These are phyloP conservation scores for Spongilla lacustris DNA, from an alignment of 37 sponge, comb jelly and placozoan genomes.

Conservation along the genomic window DNA sequence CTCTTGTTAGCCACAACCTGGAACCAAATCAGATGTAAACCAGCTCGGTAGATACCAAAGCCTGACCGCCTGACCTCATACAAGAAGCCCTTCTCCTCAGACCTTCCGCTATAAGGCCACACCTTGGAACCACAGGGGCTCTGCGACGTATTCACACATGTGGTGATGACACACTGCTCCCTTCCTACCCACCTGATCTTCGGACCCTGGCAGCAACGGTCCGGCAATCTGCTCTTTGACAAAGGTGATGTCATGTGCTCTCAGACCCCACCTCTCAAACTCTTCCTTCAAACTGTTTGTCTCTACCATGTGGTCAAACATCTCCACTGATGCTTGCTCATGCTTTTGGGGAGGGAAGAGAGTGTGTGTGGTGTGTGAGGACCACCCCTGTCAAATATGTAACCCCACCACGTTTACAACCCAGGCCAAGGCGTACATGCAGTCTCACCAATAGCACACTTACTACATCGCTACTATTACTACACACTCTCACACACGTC, in stretches of 20 bases:
- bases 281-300: slow-evolving; percentile 52
- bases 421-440: too few relatives aligned
- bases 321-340: slow-evolving; percentile 84
- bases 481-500: background rate
- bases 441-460: too few relatives aligned
- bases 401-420: too few relatives aligned
- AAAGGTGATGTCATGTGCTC: slow-evolving; percentile 76
- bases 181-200: slow-evolving; percentile 5
- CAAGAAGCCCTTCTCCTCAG: slow-evolving; percentile 85
- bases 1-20: slow-evolving; percentile 95
- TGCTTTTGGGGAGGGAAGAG: slow-evolving; percentile 61
- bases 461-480: background rate
- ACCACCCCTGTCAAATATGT: too few relatives aligned
- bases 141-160: background rate
- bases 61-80: slow-evolving; percentile 76
- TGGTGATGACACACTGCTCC: too few relatives aligned
- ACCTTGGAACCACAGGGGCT: background rate
- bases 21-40: slow-evolving; percentile 6
- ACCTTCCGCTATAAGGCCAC: slow-evolving; percentile 88
- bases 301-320: slow-evolving; percentile 86
- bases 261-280: slow-evolving; percentile 64
- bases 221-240: slow-evolving; percentile 90
- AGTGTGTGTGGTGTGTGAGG: slow-evolving; percentile 14
- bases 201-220: slow-evolving; percentile 35
- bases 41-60: too few relatives aligned